Percentiles rank a stretch among this genome's conserved stretches.
These are phyloP conservation scores for Taxidea taxus DNA, from an alignment of 2,113 vertebrate species.

Conservation along the genomic window DNA sequence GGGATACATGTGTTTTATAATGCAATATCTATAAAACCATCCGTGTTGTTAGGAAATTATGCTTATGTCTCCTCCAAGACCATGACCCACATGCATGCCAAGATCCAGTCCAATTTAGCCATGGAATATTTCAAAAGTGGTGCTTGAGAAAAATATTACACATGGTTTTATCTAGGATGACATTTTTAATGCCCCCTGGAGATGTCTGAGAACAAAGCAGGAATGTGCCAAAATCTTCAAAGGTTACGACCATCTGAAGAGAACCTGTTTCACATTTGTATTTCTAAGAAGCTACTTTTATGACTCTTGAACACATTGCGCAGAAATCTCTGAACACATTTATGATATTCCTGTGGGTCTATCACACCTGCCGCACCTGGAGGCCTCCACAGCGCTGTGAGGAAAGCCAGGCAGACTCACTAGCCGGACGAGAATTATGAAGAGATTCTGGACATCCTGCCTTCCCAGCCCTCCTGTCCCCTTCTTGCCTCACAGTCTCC, in stretches of 20 bases:
- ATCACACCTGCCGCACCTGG: constrained; percentile 41
- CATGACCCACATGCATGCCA: neutral
- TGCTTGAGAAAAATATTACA: constrained; percentile 56
- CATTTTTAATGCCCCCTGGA: constrained; percentile 62
- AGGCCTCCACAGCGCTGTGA: neutral
- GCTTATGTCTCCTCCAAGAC: constrained; percentile 20
- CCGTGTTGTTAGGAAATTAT: constrained; percentile 21
- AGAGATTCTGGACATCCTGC: neutral
- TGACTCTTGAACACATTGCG: constrained; percentile 6
- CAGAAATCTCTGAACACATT: constrained; percentile 24
- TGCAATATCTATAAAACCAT: neutral
- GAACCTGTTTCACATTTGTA: constrained; percentile 64
- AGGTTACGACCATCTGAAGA: constrained; percentile 44
- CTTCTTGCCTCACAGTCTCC: neutral
- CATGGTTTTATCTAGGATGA: constrained; percentile 44
- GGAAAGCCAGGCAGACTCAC: neutral
- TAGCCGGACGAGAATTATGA: neutral
- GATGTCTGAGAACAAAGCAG: constrained; percentile 73
- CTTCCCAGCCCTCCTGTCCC: neutral
- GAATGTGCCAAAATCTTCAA: constrained; percentile 75
- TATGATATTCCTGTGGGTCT: constrained; percentile 37
- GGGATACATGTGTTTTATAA: neutral
- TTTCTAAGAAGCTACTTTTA: constrained; percentile 68
- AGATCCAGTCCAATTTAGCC: constrained; percentile 6
- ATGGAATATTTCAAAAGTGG: constrained; percentile 47